Percentiles rank a stretch among this genome's conserved stretches.
These are phyloP conservation scores for Astyanax mexicanus DNA, from an alignment of 2,797 vertebrate species.

Conservation along the genomic window DNA sequence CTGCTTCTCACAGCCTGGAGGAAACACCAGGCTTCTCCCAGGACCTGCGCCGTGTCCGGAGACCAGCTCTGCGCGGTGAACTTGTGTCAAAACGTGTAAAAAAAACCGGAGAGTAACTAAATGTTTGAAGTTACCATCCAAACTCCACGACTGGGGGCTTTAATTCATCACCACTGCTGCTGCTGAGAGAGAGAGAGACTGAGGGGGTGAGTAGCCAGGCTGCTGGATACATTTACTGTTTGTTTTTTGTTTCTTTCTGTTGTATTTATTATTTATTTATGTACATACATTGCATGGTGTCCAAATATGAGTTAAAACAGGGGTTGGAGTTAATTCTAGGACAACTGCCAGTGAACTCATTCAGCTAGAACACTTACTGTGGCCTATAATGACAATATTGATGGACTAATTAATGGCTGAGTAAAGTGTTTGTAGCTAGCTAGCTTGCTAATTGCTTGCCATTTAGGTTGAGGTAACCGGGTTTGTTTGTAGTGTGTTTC, in stretches of 20 bases:
- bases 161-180: not conserved
- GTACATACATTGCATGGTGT: not conserved
- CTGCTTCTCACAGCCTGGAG: not conserved
- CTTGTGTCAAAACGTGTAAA: not conserved
- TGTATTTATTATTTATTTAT: not conserved
- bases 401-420: not conserved
- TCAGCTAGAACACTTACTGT: not conserved
- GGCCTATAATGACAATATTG: not conserved
- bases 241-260: too few relatives aligned
- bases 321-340: not conserved
- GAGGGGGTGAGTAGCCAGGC: not conserved
- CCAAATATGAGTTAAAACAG: too few relatives aligned
- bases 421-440: too few relatives aligned
- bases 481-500: not conserved
- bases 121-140: not conserved
- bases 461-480: too few relatives aligned
- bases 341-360: not conserved
- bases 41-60: not conserved
- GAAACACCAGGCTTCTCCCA: not conserved
- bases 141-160: not conserved
- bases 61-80: not conserved
- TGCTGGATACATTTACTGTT: too few relatives aligned
- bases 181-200: too few relatives aligned
- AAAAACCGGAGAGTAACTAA: not conserved
- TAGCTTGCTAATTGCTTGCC: not conserved